Base-by-base conservation (phyloP, 1,140 invertebrate species). In the Achroia grisella region DNA sequence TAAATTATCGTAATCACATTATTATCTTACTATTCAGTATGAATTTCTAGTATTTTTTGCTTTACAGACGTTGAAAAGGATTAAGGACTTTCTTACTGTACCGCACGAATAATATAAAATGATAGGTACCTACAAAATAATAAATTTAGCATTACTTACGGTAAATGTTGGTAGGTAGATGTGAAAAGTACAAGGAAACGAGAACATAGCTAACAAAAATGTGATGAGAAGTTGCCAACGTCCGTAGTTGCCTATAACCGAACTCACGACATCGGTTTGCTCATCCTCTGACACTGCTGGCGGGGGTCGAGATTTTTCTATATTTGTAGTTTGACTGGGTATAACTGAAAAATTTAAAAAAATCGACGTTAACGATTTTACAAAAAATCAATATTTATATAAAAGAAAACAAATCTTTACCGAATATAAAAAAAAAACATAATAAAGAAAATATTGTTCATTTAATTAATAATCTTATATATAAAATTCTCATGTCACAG, bases 111-210 rank as follows among this genome's bases (percentile, higher is more conserved):
- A n/a, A n/a, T n/a, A n/a, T n/a, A n/a, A n/a, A n/a, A n/a, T n/a
- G n/a, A n/a, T n/a, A n/a, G n/a, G n/a, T n/a, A n/a, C n/a, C n/a
- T n/a, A n/a, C n/a, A n/a, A n/a, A n/a, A n/a, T n/a, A n/a, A n/a
- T n/a, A n/a, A n/a, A n/a, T n/a, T n/a, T n/a, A n/a, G n/a, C n/a
- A n/a, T 15, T 12, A 66, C 81, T 87, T 54, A 88, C 87, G 57
- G 88, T 88, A 67, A 92, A 92, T 1, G 90, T 90, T 2, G 90
- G 88, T 29, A 89, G 88, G 70, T 91, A 91, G 62, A 93, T 92
- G 68, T 93, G 92, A 81, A 92, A 93, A 10, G 92, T 93, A 58
- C 92, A 92, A 1, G 92, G 92, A 57, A 93, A 89, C 57, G 92
- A 92, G 71, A 93, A 91, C 23, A 93, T 62, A 0, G 92, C 92